A percentile compares a stretch with the other conserved stretches of the same genome.
Evolutionary conservation across 2,888 invertebrate genomes (phyloP).

Genomic region (Aporophyla lueneburgensis): DNA sequence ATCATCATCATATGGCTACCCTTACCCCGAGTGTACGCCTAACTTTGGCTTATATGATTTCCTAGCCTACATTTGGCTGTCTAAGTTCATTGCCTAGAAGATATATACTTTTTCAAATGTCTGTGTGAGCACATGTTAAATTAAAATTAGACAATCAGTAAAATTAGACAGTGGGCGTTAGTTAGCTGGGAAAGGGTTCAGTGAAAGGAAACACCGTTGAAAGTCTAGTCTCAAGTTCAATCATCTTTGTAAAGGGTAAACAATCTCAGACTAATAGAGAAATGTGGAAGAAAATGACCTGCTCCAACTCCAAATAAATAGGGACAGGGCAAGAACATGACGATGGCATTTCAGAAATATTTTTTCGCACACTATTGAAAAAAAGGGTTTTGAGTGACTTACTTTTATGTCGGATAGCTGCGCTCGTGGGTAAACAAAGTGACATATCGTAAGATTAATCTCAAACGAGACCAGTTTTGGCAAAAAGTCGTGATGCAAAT

Average conservation of each 20-base stretch:
- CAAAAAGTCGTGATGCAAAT: neutral
- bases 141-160: no score
- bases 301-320: neutral
- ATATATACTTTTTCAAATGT: neutral
- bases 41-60: neutral
- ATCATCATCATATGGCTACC: neutral
- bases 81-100: neutral
- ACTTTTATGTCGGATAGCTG: neutral
- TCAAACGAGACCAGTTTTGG: neutral
- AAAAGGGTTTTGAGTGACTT: neutral
- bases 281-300: neutral
- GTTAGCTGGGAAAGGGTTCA: slow-evolving; percentile 6
- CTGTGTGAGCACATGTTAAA: neutral
- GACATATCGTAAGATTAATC: neutral
- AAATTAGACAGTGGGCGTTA: neutral
- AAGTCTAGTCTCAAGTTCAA: slow-evolving; percentile 9
- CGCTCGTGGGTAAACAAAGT: neutral
- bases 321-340: neutral
- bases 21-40: neutral
- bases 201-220: slow-evolving; percentile 14
- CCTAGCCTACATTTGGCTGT: neutral
- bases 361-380: neutral
- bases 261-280: no score
- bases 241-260: neutral
- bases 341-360: no score